A percentile compares a stretch with the other conserved stretches of the same genome.
phyloP scores from a whole-genome alignment of 2,113 vertebrate species.

The Guaruba guarouba region DNA sequence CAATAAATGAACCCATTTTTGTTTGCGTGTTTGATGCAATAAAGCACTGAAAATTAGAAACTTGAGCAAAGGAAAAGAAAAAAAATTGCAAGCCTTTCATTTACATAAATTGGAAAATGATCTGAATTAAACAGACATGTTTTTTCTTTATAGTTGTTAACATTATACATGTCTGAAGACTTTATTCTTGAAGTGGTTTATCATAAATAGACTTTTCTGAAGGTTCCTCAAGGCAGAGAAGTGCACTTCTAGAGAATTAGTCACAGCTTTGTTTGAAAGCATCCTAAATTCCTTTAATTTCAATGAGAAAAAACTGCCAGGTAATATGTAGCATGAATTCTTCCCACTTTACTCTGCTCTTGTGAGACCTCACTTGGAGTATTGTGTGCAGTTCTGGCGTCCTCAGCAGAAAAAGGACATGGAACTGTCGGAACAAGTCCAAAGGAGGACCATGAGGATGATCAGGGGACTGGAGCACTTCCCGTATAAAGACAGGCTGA shows the following conservation, averaged over 20 bases:
- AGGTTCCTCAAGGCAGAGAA: constrained; percentile 49
- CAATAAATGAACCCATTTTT: background rate
- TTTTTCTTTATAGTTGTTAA: constrained; percentile 37
- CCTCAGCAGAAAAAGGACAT: too few species aligned
- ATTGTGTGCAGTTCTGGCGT: too few species aligned
- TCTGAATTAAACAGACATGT: constrained; percentile 45
- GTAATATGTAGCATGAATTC: background rate
- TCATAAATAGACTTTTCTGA: constrained; percentile 63
- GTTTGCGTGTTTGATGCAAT: background rate
- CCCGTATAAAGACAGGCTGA: too few species aligned
- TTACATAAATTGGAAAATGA: constrained; percentile 16
- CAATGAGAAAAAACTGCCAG: constrained; percentile 57
- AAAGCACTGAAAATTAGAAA: background rate
- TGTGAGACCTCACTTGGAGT: too few species aligned
- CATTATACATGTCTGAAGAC: constrained; percentile 47
- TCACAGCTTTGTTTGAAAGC: constrained; percentile 51
- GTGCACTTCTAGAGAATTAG: constrained; percentile 41
- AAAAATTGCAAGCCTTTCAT: background rate
- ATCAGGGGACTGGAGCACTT: too few species aligned
- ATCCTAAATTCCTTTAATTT: constrained; percentile 61
- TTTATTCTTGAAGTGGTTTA: constrained; percentile 53
- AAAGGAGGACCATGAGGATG: too few species aligned
- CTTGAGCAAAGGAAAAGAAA: background rate
- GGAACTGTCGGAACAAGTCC: too few species aligned
- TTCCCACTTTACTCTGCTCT: too few species aligned